Conservation (phyloP, 2,888 invertebrate species). For the Brassicogethes aeneus region DNA sequence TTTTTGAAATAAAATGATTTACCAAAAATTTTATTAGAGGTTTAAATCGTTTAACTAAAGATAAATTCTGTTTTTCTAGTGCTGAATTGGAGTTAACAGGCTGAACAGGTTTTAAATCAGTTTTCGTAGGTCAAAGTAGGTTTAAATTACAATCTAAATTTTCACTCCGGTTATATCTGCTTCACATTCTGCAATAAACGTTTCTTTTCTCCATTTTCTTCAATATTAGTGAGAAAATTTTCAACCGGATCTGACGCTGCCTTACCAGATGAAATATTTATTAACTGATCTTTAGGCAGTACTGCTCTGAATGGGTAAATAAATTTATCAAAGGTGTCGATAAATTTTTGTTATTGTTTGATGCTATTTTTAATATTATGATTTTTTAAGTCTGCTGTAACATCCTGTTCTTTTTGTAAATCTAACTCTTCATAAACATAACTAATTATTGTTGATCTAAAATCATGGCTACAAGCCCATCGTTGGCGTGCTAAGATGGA, state of each 20-base stretch:
- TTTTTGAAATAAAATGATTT: too few relatives aligned
- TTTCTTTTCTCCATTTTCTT: constrained; percentile 7
- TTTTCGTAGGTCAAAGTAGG: too few relatives aligned
- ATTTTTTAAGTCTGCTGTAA: constrained; percentile 11
- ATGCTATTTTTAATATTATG: constrained; percentile 13
- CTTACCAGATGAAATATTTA: constrained; percentile 21
- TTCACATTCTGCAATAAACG: constrained; percentile 17
- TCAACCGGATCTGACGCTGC: constrained; percentile 13
- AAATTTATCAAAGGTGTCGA: constrained; percentile 10
- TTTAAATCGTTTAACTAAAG: too few relatives aligned
- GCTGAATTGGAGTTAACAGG: too few relatives aligned
- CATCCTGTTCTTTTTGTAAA: constrained; percentile 11
- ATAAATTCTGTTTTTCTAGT: too few relatives aligned
- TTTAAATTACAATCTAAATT: too few relatives aligned
- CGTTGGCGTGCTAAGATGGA: constrained; percentile 19
- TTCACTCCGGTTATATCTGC: constrained; percentile 10
- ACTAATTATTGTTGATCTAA: constrained; percentile 13
- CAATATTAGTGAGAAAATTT: constrained; percentile 17
- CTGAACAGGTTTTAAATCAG: too few relatives aligned
- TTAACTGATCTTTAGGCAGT: constrained; percentile 14
- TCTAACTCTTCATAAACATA: constrained; percentile 12
- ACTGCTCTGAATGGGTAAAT: constrained; percentile 13
- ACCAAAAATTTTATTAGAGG: too few relatives aligned
- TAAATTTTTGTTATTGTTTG: constrained; percentile 12
- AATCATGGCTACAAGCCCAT: constrained; percentile 19